These are phyloP conservation scores for Adelphocoris suturalis DNA, from an alignment of 2,888 invertebrate species.

Conservation along the genomic window DNA sequence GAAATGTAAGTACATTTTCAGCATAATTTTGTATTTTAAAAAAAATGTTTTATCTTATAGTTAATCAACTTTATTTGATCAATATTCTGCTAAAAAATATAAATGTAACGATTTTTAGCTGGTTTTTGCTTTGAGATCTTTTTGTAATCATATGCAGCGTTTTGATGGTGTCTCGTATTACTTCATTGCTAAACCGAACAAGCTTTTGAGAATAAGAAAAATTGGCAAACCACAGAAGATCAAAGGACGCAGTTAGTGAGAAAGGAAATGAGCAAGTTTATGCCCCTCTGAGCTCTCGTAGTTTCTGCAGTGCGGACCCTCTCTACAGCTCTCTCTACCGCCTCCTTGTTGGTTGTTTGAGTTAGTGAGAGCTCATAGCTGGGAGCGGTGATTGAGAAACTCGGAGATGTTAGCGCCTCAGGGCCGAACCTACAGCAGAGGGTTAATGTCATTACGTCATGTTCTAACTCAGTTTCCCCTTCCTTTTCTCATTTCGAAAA, in stretches of 20 bases:
- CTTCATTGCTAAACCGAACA: too few species aligned
- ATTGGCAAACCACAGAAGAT: neutral
- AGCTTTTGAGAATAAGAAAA: too few species aligned
- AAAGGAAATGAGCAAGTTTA: neutral
- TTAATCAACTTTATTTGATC: too few species aligned
- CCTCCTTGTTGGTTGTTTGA: constrained; percentile 47
- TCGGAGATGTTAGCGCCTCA: constrained; percentile 37
- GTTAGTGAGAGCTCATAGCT: constrained; percentile 46
- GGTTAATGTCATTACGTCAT: constrained; percentile 42
- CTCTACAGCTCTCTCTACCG: constrained; percentile 10
- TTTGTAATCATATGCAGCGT: too few species aligned
- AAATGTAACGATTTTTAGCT: too few species aligned
- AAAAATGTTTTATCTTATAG: too few species aligned
- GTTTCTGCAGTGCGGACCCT: neutral
- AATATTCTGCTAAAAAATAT: too few species aligned
- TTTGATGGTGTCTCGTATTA: too few species aligned
- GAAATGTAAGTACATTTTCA: too few species aligned
- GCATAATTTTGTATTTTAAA: too few species aligned
- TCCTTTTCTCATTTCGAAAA: neutral
- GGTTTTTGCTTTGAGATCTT: too few species aligned
- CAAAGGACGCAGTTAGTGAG: neutral
- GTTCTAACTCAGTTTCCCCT: neutral
- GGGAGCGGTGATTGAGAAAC: constrained; percentile 48
- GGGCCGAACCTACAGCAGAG: neutral
- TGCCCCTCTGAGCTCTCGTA: neutral